Base-by-base conservation (phyloP, 2,888 invertebrate species). In the Julus scanicus region DNA sequence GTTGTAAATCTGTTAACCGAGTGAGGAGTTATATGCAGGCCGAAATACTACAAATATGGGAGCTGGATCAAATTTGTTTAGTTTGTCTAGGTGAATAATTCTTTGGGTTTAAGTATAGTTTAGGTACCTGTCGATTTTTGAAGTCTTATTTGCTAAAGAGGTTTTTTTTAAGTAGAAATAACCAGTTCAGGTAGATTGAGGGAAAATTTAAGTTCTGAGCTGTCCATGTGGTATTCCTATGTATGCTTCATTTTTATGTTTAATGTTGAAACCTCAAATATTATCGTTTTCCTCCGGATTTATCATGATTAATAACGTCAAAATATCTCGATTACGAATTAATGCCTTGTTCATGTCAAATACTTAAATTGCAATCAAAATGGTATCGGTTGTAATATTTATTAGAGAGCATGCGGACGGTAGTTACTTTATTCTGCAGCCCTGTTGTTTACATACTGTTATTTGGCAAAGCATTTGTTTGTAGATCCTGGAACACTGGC, bases 401-500 rank as follows among this genome's bases (percentile, higher is more conserved):
- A 17, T 53, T 53, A 53, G 53, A 17, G 53, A 53, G 53, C 53
- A 15, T 1, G 53, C 1, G 9, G 3, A 15, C 11, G 53, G 11
- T 3, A 53, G 17, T 44, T 44, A 44, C 8, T 44, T 44, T 44
- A 44, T 44, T 44, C 44, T 44, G 0, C 44, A 44, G 44, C 5
- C 44, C 44, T 44, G 44, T 44, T 44, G 44, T 44, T 44, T 44
- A 44, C 44, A 44, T 44, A 53, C 53, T 53, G 63, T 63, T 63
- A n/a, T 17, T 44, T n/a, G 63, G 63, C 17, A 17, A 71, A 71
- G 29, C 20, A 71, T 80, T 9, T 80, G 37, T 80, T 6, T 29
- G 29, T 71, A 71, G 71, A 13, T 80, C 37, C 37, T 80, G 80
- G 37, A 37, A 80, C 29, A 80, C 80, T 80, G 80, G 80, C 37